A percentile compares a stretch with the other conserved stretches of the same genome.
Evolutionary conservation across 2,797 vertebrate genomes (phyloP).

Genomic region (Pelodytes ibericus): DNA sequence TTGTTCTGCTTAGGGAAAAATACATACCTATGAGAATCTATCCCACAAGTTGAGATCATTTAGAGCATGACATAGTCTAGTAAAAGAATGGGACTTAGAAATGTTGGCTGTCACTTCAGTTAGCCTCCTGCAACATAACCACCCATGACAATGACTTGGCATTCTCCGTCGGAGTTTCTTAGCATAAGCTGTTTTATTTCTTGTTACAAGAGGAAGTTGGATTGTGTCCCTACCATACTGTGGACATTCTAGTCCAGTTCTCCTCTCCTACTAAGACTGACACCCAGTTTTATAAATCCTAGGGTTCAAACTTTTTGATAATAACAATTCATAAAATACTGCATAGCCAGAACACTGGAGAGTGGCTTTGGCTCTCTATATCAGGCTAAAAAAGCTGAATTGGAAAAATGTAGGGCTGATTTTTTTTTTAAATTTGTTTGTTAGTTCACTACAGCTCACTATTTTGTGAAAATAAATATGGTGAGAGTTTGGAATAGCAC

Average conservation of each 20-base stretch:
- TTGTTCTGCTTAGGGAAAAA: background rate
- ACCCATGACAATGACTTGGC: background rate
- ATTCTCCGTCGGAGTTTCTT: background rate
- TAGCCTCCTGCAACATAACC: background rate
- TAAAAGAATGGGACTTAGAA: background rate
- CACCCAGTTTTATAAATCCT: no score
- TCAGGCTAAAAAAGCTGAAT: no score
- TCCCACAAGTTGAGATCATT: background rate
- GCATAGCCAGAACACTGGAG: no score
- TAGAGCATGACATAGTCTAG: background rate
- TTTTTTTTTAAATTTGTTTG: no score
- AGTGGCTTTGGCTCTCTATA: no score
- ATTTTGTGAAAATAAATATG: no score
- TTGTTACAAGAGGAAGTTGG: background rate
- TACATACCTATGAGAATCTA: background rate
- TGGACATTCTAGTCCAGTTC: background rate
- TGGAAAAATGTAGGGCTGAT: no score
- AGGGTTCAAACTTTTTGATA: no score
- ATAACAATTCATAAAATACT: no score
- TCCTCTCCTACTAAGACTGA: background rate
- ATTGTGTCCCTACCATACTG: background rate
- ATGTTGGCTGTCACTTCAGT: background rate
- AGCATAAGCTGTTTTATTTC: background rate
- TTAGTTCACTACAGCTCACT: no score
- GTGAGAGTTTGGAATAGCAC: no score